Conservation (phyloP, 1,140 invertebrate genomes). For the Sminthurides bifidus region DNA sequence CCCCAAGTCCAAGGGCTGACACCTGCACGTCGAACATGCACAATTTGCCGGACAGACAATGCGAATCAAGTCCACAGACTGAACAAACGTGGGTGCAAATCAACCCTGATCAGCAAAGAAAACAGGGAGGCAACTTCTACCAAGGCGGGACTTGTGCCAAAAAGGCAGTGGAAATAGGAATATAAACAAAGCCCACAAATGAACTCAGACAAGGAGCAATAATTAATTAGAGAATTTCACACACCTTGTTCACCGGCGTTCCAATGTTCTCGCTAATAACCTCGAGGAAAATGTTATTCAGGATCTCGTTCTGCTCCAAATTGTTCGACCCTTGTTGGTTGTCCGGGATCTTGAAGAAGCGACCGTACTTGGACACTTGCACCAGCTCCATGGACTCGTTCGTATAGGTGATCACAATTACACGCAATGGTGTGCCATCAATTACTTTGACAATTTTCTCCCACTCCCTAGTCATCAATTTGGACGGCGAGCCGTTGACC, state of each 20-base stretch:
- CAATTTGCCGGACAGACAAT: conserved; percentile 1
- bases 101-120: no score
- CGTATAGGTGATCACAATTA: conserved; percentile 28
- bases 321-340: conserved; percentile 14
- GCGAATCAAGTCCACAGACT: neutral
- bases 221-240: neutral
- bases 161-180: no score
- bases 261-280: conserved; percentile 26
- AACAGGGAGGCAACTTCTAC: no score
- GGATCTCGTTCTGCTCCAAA: conserved; percentile 30
- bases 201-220: neutral
- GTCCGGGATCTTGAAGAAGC: conserved; percentile 25
- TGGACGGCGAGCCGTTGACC: conserved; percentile 26
- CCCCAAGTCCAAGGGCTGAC: no score
- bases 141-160: no score
- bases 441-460: conserved; percentile 28
- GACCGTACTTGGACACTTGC: conserved; percentile 20
- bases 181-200: no score
- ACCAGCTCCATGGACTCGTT: conserved; percentile 21
- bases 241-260: conserved; percentile 29
- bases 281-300: conserved; percentile 29
- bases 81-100: neutral
- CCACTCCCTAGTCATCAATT: conserved; percentile 21
- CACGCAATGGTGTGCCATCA: conserved; percentile 21
- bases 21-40: no score